These are phyloP conservation scores for Muscidifurax raptorellus DNA, from an alignment of 1,140 invertebrate genomes.

Conservation along the genomic window DNA sequence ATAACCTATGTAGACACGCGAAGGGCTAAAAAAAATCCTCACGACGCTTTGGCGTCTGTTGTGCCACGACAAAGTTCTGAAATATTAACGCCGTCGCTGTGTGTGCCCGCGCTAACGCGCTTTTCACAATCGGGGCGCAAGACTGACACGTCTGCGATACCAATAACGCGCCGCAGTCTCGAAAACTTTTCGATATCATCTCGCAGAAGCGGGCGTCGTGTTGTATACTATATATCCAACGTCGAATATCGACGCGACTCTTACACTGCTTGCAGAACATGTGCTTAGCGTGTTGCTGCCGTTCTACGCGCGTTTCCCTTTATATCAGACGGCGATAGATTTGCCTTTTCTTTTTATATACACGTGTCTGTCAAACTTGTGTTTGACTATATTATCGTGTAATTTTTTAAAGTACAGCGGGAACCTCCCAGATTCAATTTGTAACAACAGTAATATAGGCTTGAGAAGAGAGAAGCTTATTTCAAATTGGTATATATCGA, in stretches of 20 bases:
- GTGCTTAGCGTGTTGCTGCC: not conserved
- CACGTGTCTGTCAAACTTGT: not conserved
- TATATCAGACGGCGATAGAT: not conserved
- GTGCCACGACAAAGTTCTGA: constrained; percentile 23
- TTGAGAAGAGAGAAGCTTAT: no score
- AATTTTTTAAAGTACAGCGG: no score
- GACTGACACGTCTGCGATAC: not conserved
- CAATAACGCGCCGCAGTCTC: not conserved
- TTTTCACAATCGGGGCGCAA: constrained; percentile 10
- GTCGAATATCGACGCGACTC: not conserved
- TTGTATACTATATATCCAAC: not conserved
- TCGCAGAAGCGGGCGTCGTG: not conserved
- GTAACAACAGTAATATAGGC: no score
- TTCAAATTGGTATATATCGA: no score
- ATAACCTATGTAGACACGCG: not conserved
- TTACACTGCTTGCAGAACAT: not conserved
- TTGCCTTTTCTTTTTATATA: no score
- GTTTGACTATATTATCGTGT: not conserved
- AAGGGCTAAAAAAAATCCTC: not conserved
- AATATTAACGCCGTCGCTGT: constrained; percentile 14
- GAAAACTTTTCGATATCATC: constrained; percentile 25
- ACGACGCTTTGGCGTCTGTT: not conserved
- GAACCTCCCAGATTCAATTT: no score
- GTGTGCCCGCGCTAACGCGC: constrained; percentile 8
- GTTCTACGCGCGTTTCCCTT: not conserved